These are phyloP conservation scores for Alces alces DNA, from an alignment of 2,113 vertebrate species.

Conservation along the genomic window DNA sequence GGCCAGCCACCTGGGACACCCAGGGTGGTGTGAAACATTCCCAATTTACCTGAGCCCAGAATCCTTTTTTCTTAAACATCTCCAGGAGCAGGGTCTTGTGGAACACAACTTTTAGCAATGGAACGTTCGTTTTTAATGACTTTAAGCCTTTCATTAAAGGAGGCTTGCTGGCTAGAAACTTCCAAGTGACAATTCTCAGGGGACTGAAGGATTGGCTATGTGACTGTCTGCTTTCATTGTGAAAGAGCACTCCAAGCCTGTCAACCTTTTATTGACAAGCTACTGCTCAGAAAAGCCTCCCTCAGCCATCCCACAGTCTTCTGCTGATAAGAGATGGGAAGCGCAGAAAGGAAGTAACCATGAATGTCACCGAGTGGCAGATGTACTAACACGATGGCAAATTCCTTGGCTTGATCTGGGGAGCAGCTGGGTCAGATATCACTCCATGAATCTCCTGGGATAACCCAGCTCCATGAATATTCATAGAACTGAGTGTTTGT, in stretches of 20 bases:
- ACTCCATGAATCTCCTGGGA: background rate
- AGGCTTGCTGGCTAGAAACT: background rate
- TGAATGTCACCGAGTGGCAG: background rate
- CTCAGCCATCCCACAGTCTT: background rate
- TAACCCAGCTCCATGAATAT: background rate
- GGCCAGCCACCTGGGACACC: background rate
- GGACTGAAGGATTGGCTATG: background rate
- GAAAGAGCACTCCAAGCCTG: background rate
- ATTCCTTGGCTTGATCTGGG: background rate
- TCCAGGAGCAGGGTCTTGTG: background rate
- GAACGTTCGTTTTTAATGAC: background rate
- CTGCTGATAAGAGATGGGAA: background rate
- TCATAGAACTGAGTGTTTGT: background rate
- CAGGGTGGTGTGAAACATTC: background rate
- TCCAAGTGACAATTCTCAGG: background rate
- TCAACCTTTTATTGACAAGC: background rate
- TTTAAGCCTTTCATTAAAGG: background rate
- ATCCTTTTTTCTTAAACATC: background rate
- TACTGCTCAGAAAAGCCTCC: background rate
- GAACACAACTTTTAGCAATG: background rate
- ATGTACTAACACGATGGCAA: accelerated
- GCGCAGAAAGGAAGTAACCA: background rate
- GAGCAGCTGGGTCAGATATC: background rate
- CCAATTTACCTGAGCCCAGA: background rate
- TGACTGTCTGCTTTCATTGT: background rate